phyloP scores from a whole-genome alignment of 2,888 invertebrate species.

The Sacculina carcini region DNA sequence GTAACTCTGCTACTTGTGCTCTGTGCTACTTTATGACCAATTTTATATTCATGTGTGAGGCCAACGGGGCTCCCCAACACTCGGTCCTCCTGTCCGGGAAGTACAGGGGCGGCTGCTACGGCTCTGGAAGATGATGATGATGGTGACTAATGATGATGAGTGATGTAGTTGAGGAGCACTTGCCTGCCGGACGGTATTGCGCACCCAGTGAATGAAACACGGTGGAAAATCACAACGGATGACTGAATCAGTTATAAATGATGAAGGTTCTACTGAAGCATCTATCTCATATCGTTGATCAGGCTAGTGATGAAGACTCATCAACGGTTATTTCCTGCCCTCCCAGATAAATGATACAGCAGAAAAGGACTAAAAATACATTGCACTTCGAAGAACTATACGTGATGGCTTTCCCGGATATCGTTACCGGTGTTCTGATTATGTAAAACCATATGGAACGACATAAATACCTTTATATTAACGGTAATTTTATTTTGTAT shows the following conservation, averaged over 20 bases:
- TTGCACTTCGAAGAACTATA: neutral
- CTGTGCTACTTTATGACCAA: too few relatives aligned
- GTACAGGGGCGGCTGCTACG: too few relatives aligned
- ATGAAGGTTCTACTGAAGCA: too few relatives aligned
- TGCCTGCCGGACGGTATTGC: constrained; percentile 3
- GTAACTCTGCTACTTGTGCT: too few relatives aligned
- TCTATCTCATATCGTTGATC: neutral
- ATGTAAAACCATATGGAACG: neutral
- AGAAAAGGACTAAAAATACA: neutral
- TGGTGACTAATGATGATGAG: too few relatives aligned
- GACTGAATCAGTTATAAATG: too few relatives aligned
- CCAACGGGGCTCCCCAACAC: too few relatives aligned
- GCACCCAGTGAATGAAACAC: too few relatives aligned
- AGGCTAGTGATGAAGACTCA: neutral
- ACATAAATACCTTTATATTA: constrained; percentile 4
- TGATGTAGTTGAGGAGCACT: constrained; percentile 3
- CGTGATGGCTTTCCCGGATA: neutral
- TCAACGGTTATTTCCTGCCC: neutral
- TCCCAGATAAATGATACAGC: neutral
- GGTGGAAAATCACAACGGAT: too few relatives aligned
- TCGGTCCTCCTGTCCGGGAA: too few relatives aligned
- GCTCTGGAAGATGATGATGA: too few relatives aligned
- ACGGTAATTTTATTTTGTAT: constrained; percentile 10
- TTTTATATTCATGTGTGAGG: too few relatives aligned
- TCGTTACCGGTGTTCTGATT: neutral